Percentiles rank a stretch among this genome's conserved stretches.
These are phyloP conservation scores for Alexandromys fortis DNA, from an alignment of 2,113 vertebrate species.

Conservation along the genomic window DNA sequence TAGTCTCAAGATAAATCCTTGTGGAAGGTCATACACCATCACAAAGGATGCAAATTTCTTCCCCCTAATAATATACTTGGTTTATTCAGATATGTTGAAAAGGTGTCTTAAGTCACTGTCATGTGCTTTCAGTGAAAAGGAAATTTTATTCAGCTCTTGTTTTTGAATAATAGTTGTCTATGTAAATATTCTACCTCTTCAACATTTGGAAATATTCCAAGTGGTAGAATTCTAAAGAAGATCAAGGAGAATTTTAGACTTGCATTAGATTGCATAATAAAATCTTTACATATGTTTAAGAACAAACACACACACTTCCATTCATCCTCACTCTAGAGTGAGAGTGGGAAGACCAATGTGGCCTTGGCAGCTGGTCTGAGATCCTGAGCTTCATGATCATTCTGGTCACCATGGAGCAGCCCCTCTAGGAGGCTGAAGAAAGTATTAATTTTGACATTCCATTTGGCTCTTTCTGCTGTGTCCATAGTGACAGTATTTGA, in stretches of 20 bases:
- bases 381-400: conserved; percentile 65
- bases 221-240: background rate
- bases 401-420: conserved; percentile 64
- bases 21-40: background rate
- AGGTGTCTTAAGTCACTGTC: background rate
- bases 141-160: conserved; percentile 29
- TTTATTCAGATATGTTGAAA: background rate
- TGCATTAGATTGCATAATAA: background rate
- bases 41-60: background rate
- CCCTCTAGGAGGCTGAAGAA: conserved; percentile 72
- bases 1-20: background rate
- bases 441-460: conserved; percentile 72
- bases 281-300: background rate
- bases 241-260: background rate
- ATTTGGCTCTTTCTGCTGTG: conserved; percentile 47
- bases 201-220: background rate
- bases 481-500: conserved; percentile 38
- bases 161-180: conserved; percentile 31
- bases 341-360: background rate
- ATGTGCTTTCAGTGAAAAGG: conserved; percentile 37
- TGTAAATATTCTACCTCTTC: background rate
- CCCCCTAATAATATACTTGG: background rate
- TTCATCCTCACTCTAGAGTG: background rate
- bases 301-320: background rate
- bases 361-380: conserved; percentile 45